Evolutionary conservation across 2,888 invertebrate genomes (phyloP), one percentile per base, ranked within the genome.

Genomic region (Ophion ellenae): DNA sequence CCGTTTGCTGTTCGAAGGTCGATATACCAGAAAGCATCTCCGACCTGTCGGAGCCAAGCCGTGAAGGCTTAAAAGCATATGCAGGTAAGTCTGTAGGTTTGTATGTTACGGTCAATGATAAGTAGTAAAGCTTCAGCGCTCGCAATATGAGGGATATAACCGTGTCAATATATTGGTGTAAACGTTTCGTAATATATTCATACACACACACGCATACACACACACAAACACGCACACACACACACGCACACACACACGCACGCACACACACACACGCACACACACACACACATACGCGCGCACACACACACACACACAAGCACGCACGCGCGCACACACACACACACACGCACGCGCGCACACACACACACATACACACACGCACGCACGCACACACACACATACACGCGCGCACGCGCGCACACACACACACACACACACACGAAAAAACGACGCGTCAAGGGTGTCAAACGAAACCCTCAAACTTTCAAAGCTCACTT

Each of bases 41-140:
- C 75, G 80, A 84, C 66, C 75, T 76, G 59, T 76, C 76, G 59
- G 24, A 32, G 45, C 40, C 20, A 32, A 45, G 57, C 66, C 32
- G 24, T 40, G 36, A 47, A 17, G 24, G 66, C 63, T 80, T 73
- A 73, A 63, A 20, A 64, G 63, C 57, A 36, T 24, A 73, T 64
- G 64, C 36, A 36, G 36, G 36, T 57, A 73, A 36, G 57, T 57
- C 11, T 76, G 53, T 63, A 10, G 24, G 71, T 24, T 71, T 57
- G 40, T 53, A n/a, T 53, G n/a, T 40, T 40, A 71, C 47, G 71
- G 40, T 66, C 53, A 77, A 77, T 77, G 63, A 32, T 47, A 75
- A 69, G 36, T 17, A 14, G 63, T 63, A 63, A 61, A 74, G 61
- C 61, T 53, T 67, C 17, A 14, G 59, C 57, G 20, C 28, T 57